These are phyloP conservation scores for Esperia sulphurella DNA, from an alignment of 2,888 invertebrate species.

Conservation along the genomic window DNA sequence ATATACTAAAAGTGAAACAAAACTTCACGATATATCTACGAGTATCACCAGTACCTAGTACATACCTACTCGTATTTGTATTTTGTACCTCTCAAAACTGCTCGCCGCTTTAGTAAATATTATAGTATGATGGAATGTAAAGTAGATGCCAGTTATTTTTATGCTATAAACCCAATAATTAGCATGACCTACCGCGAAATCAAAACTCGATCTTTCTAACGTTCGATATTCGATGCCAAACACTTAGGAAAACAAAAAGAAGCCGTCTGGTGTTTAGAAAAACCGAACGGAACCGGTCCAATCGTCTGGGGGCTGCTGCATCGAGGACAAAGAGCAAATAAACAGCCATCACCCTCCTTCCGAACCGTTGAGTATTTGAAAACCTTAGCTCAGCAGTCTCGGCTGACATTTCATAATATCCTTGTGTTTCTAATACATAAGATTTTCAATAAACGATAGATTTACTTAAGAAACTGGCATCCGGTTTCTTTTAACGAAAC, in stretches of 20 bases:
- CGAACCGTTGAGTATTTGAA: conserved; percentile 33
- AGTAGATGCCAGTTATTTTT: background rate
- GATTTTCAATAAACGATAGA: background rate
- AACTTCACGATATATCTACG: no score
- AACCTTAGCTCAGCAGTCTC: conserved; percentile 15
- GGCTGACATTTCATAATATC: background rate
- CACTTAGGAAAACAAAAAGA: conserved; percentile 9
- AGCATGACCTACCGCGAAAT: background rate
- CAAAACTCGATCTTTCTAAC: conserved; percentile 4
- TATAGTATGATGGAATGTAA: background rate
- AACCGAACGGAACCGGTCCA: conserved; percentile 61
- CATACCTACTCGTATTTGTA: no score
- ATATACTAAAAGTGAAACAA: no score
- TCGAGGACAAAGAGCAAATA: conserved; percentile 52
- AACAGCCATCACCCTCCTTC: conserved; percentile 37
- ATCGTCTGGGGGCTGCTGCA: conserved; percentile 43
- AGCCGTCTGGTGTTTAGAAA: conserved; percentile 18
- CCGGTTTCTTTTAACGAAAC: no score
- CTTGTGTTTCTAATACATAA: background rate
- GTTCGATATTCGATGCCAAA: conserved; percentile 8
- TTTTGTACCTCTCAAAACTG: no score
- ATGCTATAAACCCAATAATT: background rate
- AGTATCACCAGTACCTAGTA: no score
- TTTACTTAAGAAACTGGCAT: no score
- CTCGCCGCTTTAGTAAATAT: no score